A percentile compares a stretch with the other conserved stretches of the same genome.
Conservation (phyloP, 1,140 invertebrate genomes). For the Eufriesea mexicana region DNA sequence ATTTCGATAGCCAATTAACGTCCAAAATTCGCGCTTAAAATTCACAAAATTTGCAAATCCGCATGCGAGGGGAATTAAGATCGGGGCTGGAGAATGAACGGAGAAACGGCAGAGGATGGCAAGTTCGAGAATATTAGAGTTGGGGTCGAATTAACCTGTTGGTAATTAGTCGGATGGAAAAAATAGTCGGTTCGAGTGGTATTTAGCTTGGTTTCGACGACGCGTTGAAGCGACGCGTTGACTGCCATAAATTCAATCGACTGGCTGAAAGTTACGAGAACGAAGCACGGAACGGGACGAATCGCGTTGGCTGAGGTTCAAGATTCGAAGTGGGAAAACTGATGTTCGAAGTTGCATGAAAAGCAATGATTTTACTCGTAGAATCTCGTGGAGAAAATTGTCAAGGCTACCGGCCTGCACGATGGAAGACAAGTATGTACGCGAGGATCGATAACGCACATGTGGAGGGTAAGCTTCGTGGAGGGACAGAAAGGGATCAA, state of each 20-base stretch:
- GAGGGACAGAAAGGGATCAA: neutral
- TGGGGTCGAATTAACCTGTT: neutral
- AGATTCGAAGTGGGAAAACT: conserved; percentile 14
- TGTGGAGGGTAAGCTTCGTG: neutral
- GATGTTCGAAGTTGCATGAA: neutral
- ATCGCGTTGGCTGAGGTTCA: neutral
- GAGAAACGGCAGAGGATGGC: neutral
- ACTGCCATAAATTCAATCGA: neutral
- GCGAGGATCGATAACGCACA: conserved; percentile 19
- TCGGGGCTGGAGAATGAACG: neutral
- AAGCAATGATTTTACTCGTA: neutral
- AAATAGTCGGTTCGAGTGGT: neutral
- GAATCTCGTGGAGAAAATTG: conserved; percentile 7
- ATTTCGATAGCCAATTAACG: neutral
- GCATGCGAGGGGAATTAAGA: no score
- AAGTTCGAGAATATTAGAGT: neutral
- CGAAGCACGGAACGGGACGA: neutral
- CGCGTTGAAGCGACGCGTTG: neutral
- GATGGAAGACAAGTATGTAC: neutral
- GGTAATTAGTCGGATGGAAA: neutral
- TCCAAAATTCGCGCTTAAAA: neutral
- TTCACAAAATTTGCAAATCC: neutral
- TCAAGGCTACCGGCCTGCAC: conserved; percentile 2
- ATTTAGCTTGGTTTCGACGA: neutral
- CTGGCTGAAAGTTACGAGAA: neutral